Base-by-base conservation (phyloP, 2,797 vertebrate species). In the Meda fulgida region DNA sequence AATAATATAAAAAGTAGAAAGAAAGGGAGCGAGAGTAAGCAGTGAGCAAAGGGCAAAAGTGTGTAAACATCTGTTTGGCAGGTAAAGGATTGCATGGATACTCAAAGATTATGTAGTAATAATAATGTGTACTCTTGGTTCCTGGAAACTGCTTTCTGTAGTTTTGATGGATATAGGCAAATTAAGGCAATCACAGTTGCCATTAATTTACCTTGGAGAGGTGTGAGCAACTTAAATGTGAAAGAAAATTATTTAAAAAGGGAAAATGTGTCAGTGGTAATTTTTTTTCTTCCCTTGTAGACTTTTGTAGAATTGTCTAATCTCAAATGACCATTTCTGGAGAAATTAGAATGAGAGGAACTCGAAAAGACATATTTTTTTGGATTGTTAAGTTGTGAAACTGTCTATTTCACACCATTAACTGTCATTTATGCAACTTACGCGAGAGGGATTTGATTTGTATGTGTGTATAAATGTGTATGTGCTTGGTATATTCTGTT, bases 271-370 rank as follows among this genome's bases (percentile, higher is more conserved):
- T 48, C 10, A 29, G n/a, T n/a, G n/a, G n/a, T n/a, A n/a, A n/a
- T n/a, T n/a, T n/a, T 53, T n/a, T 60, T 13, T 21, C 3, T 0
- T 9, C 10, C n/a, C 13, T 36, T n/a, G 13, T 51, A 48, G 29
- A 66, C 26, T 34, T 38, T 23, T 80, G 51, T 38, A 70, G 2
- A 82, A n/a, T 10, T 34, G 5, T 72, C 53, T 46, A 18, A 31
- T n/a, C 7, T 31, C 36, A 81, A 40, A 71, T 81, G 14, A 65
- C 10, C 48, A 58, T 60, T 72, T 72, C 67, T 34, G n/a, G 7
- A 60, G 36, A 81, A 58, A 43, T 43, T 72, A 38, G 11, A 29
- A 29, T 60, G 58, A 40, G 65, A 38, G 80, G 80, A 81, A 81
- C 36, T 58, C 10, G 0, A 48, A n/a, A 71, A 58, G 31, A 55